These are phyloP conservation scores for Colistium nudipinnis DNA, from an alignment of 2,113 vertebrate species.

Conservation along the genomic window DNA sequence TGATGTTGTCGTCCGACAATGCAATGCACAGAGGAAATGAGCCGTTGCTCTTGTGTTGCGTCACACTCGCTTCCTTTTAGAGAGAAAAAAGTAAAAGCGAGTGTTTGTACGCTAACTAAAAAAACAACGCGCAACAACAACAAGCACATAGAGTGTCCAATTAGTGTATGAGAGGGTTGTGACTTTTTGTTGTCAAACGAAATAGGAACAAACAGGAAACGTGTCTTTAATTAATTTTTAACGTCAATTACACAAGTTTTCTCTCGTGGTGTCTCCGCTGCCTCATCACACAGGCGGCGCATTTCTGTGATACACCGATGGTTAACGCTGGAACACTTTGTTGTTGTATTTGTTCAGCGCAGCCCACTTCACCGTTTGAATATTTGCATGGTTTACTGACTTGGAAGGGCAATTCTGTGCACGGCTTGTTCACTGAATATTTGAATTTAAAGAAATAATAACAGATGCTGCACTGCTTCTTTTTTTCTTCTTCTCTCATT, in stretches of 20 bases:
- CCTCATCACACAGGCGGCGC: not conserved
- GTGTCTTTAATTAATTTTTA: not conserved
- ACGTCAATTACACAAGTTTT: not conserved
- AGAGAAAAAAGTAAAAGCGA: constrained; percentile 4
- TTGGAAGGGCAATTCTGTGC: not conserved
- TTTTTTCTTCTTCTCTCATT: not conserved
- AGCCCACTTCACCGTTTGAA: not conserved
- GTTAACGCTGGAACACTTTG: not conserved
- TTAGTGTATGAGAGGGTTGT: not conserved
- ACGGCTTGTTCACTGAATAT: not conserved
- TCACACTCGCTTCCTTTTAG: constrained; percentile 24
- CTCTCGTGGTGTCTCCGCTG: not conserved
- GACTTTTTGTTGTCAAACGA: not conserved
- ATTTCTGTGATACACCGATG: not conserved
- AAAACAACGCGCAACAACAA: not conserved
- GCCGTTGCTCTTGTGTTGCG: constrained; percentile 38
- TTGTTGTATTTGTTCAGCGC: not conserved
- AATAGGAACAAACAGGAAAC: not conserved
- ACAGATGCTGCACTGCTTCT: not conserved
- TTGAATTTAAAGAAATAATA: not conserved
- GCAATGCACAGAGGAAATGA: constrained; percentile 33
- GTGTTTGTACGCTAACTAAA: not conserved
- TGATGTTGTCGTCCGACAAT: constrained; percentile 19
- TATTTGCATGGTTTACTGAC: not conserved
- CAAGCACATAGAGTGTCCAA: not conserved